Conservation (phyloP, 1,140 invertebrate genomes). For the Marisa cornuarietis region DNA sequence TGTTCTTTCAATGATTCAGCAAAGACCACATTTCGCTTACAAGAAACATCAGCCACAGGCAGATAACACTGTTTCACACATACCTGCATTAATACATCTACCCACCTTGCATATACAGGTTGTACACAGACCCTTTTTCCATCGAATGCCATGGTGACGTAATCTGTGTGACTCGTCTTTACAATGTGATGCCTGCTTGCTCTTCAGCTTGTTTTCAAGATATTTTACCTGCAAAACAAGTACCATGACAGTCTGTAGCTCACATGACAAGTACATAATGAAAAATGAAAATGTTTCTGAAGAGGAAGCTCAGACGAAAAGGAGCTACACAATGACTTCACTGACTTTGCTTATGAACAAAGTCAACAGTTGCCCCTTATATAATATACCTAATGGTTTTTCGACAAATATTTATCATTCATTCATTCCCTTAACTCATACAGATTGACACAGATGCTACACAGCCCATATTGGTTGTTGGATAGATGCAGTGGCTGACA, state of each 20-base stretch:
- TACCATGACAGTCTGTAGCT: neutral
- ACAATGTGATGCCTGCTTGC: conserved; percentile 56
- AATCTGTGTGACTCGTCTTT: conserved; percentile 64
- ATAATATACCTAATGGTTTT: too few relatives aligned
- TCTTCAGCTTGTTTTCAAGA: conserved; percentile 60
- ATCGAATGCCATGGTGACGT: conserved; percentile 67
- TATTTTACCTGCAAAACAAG: conserved; percentile 17
- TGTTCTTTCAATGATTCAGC: too few relatives aligned
- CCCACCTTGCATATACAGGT: conserved; percentile 69
- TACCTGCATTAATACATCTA: too few relatives aligned
- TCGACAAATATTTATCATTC: too few relatives aligned
- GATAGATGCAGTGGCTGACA: too few relatives aligned
- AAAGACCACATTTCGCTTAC: too few relatives aligned
- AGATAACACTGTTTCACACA: neutral
- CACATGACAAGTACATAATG: neutral
- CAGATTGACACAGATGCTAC: too few relatives aligned
- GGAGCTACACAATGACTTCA: too few relatives aligned
- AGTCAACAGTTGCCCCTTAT: too few relatives aligned
- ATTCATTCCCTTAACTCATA: too few relatives aligned
- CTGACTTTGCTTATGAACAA: too few relatives aligned
- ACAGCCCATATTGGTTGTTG: too few relatives aligned
- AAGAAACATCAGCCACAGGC: neutral
- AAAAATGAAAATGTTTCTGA: neutral
- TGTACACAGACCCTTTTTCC: conserved; percentile 70
- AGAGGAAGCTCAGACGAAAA: neutral